These are phyloP conservation scores for Myathropa florea DNA, from an alignment of 2,888 invertebrate species.

Conservation along the genomic window DNA sequence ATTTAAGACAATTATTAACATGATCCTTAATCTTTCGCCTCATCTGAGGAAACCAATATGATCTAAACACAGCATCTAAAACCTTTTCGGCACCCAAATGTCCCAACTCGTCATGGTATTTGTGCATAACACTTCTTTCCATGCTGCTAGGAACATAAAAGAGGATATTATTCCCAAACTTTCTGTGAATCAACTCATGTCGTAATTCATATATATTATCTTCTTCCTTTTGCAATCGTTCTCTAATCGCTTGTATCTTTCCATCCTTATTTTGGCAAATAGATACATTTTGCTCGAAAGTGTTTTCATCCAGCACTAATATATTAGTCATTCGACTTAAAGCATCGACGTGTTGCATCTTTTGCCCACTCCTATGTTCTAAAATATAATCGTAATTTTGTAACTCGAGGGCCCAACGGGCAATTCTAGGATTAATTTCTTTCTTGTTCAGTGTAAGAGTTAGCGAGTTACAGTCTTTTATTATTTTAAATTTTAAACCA, in stretches of 20 bases:
- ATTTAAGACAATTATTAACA: conserved; percentile 7
- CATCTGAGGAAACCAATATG: conserved; percentile 26
- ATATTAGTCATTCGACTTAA: conserved; percentile 46
- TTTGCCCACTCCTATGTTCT: conserved; percentile 12
- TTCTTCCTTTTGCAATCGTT: conserved; percentile 26
- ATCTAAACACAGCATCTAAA: neutral
- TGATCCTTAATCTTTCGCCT: neutral
- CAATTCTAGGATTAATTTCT: neutral
- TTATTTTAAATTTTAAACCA: neutral
- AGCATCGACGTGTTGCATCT: conserved; percentile 20
- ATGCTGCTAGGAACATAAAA: conserved; percentile 28
- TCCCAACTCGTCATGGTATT: conserved; percentile 34
- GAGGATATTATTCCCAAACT: neutral
- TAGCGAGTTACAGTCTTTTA: neutral
- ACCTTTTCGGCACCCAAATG: conserved; percentile 28
- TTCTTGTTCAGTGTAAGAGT: conserved; percentile 12
- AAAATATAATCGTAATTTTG: conserved; percentile 20
- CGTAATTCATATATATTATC: conserved; percentile 26
- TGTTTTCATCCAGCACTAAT: conserved; percentile 35
- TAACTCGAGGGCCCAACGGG: conserved; percentile 1
- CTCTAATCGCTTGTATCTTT: conserved; percentile 31
- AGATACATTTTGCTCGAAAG: conserved; percentile 42
- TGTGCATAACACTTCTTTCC: conserved; percentile 12
- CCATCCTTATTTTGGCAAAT: conserved; percentile 30
- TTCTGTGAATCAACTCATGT: conserved; percentile 26